These are phyloP conservation scores for Capitulum mitella DNA, from an alignment of 2,888 invertebrate species.

Conservation along the genomic window DNA sequence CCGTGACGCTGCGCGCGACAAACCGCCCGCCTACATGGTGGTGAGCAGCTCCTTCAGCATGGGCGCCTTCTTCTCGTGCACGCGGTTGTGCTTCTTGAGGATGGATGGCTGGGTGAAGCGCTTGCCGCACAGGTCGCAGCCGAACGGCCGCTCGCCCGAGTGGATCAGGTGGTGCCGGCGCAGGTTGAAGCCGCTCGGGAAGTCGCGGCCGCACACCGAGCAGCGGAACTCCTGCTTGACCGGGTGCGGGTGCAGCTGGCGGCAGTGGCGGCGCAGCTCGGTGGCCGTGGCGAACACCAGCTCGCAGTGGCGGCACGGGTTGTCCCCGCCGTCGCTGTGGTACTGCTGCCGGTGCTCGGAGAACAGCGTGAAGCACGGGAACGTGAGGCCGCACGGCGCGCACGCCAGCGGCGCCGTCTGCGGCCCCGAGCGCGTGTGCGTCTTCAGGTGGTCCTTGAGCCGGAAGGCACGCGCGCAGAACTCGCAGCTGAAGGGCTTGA, in stretches of 20 bases:
- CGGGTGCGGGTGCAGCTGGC: conserved; percentile 14
- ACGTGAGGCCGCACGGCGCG: neutral
- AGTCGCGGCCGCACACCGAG: conserved; percentile 9
- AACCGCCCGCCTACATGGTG: neutral
- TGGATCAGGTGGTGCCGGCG: neutral
- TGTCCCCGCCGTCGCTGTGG: neutral
- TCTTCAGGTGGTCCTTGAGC: conserved; percentile 18
- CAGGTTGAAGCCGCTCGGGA: conserved; percentile 21
- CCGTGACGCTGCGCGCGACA: too few species aligned
- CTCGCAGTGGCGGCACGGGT: conserved; percentile 10
- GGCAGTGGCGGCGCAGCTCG: conserved; percentile 10
- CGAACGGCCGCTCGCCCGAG: conserved; percentile 21
- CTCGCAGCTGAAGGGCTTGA: neutral
- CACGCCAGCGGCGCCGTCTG: neutral
- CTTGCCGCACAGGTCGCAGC: conserved; percentile 18
- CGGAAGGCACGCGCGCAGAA: neutral
- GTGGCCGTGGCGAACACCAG: conserved; percentile 20
- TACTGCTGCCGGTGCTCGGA: conserved; percentile 9
- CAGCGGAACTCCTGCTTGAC: conserved; percentile 11
- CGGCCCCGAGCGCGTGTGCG: neutral
- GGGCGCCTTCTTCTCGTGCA: conserved; percentile 15
- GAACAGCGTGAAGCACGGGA: conserved; percentile 6
- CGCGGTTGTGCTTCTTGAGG: conserved; percentile 7
- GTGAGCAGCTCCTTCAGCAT: neutral
- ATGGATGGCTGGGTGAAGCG: conserved; percentile 10